Evolutionary conservation across 2,797 vertebrate species (phyloP).

Genomic region (Staurois parvus): DNA sequence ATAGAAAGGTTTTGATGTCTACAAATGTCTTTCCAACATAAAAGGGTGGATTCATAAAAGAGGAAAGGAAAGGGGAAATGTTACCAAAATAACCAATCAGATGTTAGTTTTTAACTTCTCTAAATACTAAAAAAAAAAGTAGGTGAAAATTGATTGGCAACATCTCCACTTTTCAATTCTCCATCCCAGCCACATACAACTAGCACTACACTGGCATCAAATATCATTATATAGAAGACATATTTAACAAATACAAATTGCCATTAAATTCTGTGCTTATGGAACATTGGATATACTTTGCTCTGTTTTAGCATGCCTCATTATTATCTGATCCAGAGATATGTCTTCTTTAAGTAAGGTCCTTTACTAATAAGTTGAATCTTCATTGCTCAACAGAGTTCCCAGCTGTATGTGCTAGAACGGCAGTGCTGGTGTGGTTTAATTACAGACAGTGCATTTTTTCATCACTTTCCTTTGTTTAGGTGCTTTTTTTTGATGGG

Average conservation of each 20-base stretch:
- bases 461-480: background rate
- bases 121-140: no score
- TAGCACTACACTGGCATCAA: background rate
- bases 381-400: background rate
- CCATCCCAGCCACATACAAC: background rate
- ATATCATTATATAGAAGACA: background rate
- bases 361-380: background rate
- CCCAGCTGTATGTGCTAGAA: background rate
- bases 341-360: background rate
- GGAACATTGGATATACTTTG: background rate
- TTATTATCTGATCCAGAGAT: background rate
- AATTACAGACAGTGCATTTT: slow-evolving; percentile 22
- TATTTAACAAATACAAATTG: background rate
- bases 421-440: slow-evolving; percentile 15
- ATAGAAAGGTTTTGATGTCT: background rate
- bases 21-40: background rate
- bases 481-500: slow-evolving; percentile 89
- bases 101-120: no score
- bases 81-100: background rate
- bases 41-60: background rate
- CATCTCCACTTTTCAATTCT: background rate
- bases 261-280: background rate
- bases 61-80: background rate
- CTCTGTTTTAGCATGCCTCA: background rate
- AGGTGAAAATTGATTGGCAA: background rate